These are phyloP conservation scores for Gobio occitaniae DNA, from an alignment of 2,797 vertebrate species.

Conservation along the genomic window DNA sequence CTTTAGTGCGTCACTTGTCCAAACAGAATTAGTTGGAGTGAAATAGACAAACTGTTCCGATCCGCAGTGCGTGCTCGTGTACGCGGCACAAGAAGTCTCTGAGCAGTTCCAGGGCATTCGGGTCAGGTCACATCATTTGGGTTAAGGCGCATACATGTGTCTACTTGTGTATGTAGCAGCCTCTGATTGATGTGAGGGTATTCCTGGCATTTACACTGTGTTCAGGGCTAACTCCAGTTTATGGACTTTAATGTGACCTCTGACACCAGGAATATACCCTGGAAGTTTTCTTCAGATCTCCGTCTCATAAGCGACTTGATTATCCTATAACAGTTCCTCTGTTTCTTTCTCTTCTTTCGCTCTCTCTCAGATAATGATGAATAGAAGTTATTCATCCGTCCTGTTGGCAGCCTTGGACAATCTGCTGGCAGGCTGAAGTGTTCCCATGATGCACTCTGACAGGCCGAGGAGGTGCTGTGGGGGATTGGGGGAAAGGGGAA, in stretches of 20 bases:
- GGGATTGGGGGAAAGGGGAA: slow-evolving; percentile 52
- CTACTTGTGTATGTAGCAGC: slow-evolving; percentile 29
- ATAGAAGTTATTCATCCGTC: slow-evolving; percentile 69
- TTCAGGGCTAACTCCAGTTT: slow-evolving; percentile 8
- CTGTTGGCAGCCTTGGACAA: slow-evolving; percentile 70
- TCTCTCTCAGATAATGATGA: slow-evolving; percentile 88
- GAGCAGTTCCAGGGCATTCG: slow-evolving; percentile 15
- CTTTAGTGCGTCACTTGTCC: neutral
- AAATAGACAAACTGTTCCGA: neutral
- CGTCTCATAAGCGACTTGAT: neutral
- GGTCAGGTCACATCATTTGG: slow-evolving; percentile 25
- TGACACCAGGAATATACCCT: slow-evolving; percentile 26
- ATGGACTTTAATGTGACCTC: slow-evolving; percentile 32
- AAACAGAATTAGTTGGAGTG: neutral
- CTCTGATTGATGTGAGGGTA: slow-evolving; percentile 32
- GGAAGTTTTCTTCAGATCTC: slow-evolving; percentile 13
- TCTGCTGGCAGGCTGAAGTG: slow-evolving; percentile 73
- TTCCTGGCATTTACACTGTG: slow-evolving; percentile 38
- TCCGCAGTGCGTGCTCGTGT: neutral
- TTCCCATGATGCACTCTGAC: slow-evolving; percentile 69
- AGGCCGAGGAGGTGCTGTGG: slow-evolving; percentile 66
- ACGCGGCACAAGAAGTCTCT: neutral
- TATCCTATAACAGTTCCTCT: slow-evolving; percentile 25
- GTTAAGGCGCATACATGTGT: neutral
- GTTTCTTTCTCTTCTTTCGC: slow-evolving; percentile 14